Percentiles rank a stretch among this genome's conserved stretches.
phyloP scores from a whole-genome alignment of 2,113 vertebrate species.

The Corynorhinus townsendii region DNA sequence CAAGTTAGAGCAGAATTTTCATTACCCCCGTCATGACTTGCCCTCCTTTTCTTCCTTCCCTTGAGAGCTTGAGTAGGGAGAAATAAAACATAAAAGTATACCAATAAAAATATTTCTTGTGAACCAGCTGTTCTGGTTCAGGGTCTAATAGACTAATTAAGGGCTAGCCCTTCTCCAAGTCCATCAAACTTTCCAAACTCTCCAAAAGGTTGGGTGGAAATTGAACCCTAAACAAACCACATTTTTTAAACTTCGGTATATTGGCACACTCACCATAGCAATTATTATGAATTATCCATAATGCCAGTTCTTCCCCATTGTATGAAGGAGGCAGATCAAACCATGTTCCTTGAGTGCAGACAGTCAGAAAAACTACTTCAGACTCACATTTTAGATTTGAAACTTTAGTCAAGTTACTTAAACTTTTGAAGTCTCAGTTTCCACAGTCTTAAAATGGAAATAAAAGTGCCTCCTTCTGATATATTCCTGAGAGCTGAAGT shows the following conservation, averaged over 20 bases:
- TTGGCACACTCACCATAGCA: background rate
- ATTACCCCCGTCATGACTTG: background rate
- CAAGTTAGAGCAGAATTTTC: background rate
- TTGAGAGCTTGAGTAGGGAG: background rate
- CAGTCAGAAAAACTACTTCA: background rate
- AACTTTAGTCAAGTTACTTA: background rate
- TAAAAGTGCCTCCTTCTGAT: background rate
- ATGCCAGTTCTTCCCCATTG: background rate
- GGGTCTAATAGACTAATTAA: background rate
- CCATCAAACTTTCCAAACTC: background rate
- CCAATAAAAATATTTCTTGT: background rate
- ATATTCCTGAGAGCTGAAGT: background rate
- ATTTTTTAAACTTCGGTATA: background rate
- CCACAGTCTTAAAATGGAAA: slow-evolving; percentile 11
- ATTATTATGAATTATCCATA: background rate
- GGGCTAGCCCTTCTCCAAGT: background rate
- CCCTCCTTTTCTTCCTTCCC: background rate
- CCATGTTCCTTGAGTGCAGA: background rate
- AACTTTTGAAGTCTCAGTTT: background rate
- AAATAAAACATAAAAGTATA: background rate
- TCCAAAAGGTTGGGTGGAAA: background rate
- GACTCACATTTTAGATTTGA: background rate
- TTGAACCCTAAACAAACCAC: background rate
- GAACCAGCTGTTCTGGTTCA: background rate
- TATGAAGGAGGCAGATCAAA: background rate